A percentile compares a stretch with the other conserved stretches of the same genome.
These are phyloP conservation scores for Elephantulus edwardii DNA, from an alignment of 2,113 vertebrate genomes.

Conservation along the genomic window DNA sequence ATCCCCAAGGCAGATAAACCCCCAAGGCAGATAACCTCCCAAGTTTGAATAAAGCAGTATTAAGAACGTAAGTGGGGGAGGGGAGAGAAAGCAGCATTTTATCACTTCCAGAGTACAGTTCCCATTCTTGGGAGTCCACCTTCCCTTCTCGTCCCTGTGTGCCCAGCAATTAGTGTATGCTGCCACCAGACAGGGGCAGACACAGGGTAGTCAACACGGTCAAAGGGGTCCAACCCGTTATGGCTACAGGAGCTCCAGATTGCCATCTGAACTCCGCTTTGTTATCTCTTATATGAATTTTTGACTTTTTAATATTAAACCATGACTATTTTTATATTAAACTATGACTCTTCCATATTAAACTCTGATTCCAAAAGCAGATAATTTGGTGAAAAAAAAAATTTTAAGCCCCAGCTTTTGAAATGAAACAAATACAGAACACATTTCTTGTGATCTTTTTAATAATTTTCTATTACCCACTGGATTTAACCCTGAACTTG, in stretches of 20 bases:
- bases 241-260: not conserved
- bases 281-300: conserved; percentile 65
- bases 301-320: conserved; percentile 62
- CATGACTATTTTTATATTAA: conserved; percentile 56
- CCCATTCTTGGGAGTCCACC: not conserved
- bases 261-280: not conserved
- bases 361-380: conserved; percentile 58
- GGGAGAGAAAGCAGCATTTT: not conserved
- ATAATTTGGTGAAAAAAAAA: conserved; percentile 33
- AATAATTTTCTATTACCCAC: conserved; percentile 44
- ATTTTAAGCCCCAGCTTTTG: not conserved
- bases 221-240: not conserved
- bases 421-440: conserved; percentile 62
- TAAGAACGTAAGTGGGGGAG: not conserved
- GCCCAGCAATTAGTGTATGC: accelerated
- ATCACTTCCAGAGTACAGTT: not conserved
- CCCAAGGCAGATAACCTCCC: not conserved
- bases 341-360: conserved; percentile 62
- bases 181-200: not conserved
- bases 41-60: not conserved
- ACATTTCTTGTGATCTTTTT: conserved; percentile 54
- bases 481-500: conserved; percentile 27
- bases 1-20: not conserved
- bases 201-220: accelerated
- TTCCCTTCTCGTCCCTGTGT: accelerated